phyloP scores from a whole-genome alignment of 2,888 invertebrate genomes.

The Pomacea canaliculata region DNA sequence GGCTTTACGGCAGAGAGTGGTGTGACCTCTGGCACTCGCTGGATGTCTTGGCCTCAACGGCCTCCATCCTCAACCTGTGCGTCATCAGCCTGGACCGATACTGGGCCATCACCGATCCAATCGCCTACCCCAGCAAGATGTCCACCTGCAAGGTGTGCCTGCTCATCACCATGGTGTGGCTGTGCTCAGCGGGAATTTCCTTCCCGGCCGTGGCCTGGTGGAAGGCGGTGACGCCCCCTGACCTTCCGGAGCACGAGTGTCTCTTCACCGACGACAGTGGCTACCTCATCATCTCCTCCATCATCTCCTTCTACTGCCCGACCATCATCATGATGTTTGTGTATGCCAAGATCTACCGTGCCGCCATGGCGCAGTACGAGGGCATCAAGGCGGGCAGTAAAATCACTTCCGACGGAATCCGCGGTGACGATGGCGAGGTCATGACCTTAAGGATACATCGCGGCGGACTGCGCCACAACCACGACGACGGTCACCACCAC shows the following conservation, averaged over 20 bases:
- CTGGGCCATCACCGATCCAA: slow-evolving; percentile 99
- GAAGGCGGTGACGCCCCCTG: slow-evolving; percentile 72
- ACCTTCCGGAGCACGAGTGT: slow-evolving; percentile 73
- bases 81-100: slow-evolving; percentile 96
- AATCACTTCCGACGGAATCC: slow-evolving; percentile 63
- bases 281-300: slow-evolving; percentile 96
- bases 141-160: slow-evolving; percentile 87
- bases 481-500: slow-evolving; percentile 66
- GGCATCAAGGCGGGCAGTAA: slow-evolving; percentile 93
- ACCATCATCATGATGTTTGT: slow-evolving; percentile 98
- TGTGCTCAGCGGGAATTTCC: slow-evolving; percentile 95
- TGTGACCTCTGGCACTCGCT: slow-evolving; percentile 98
- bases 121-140: slow-evolving; percentile 96
- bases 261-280: slow-evolving; percentile 96
- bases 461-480: slow-evolving; percentile 76
- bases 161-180: slow-evolving; percentile 94
- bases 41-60: slow-evolving; percentile 96
- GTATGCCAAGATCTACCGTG: slow-evolving; percentile 94
- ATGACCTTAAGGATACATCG: slow-evolving; percentile 93
- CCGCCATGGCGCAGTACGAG: slow-evolving; percentile 91
- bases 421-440: slow-evolving; percentile 79
- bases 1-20: slow-evolving; percentile 96
- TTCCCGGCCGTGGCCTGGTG: slow-evolving; percentile 91
- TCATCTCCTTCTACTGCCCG: slow-evolving; percentile 97
- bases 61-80: slow-evolving; percentile 96